A percentile compares a stretch with the other conserved stretches of the same genome.
Conservation (phyloP, 2,113 vertebrate genomes). For the Mustela lutreola region DNA sequence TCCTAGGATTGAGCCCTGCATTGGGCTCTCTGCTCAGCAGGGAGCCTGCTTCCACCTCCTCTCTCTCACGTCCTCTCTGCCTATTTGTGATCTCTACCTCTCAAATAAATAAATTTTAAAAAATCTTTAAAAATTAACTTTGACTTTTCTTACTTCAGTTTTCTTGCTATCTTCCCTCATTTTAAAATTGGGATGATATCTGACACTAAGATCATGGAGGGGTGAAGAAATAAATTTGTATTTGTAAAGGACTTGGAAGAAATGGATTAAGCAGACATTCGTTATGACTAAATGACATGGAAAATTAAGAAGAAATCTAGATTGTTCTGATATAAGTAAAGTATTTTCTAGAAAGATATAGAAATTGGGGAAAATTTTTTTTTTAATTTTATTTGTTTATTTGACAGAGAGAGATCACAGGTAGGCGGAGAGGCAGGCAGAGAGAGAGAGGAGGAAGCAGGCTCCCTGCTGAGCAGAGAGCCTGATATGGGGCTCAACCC, state of each 20-base stretch:
- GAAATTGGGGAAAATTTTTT: background rate
- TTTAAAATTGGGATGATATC: conserved; percentile 14
- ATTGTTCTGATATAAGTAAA: background rate
- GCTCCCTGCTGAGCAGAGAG: too few relatives aligned
- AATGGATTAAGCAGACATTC: background rate
- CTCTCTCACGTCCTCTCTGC: too few relatives aligned
- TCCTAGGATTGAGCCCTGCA: too few relatives aligned
- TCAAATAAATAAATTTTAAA: too few relatives aligned
- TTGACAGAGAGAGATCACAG: too few relatives aligned
- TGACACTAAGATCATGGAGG: background rate
- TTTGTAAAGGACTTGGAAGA: background rate
- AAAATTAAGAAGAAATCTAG: background rate
- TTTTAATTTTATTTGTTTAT: background rate
- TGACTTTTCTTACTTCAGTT: conserved; percentile 1
- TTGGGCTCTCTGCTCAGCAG: too few relatives aligned
- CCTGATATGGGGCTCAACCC: too few relatives aligned
- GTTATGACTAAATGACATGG: background rate
- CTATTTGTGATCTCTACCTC: too few relatives aligned
- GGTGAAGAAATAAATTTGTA: background rate
- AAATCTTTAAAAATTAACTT: background rate
- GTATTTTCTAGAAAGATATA: conserved; percentile 21
- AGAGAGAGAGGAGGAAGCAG: too few relatives aligned
- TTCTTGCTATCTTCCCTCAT: conserved; percentile 12
- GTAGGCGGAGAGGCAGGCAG: too few relatives aligned
- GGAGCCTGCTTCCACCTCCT: too few relatives aligned